Evolutionary conservation across 1,140 invertebrate species (phyloP).

Genomic region (Tetraneura akinire): DNA sequence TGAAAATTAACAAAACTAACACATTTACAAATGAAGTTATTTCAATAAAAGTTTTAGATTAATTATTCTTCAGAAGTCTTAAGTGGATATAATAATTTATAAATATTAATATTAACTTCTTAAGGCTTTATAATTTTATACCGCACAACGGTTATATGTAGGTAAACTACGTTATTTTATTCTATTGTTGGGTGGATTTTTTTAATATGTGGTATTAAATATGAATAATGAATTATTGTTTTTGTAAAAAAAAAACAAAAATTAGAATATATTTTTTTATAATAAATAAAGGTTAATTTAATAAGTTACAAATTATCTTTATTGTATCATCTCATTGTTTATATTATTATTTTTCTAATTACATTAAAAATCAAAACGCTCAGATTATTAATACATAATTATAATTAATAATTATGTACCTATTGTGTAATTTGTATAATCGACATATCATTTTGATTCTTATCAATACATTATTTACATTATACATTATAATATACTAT

Average conservation of each 20-base stretch:
- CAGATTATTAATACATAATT: too few relatives aligned
- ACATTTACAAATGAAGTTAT: background rate
- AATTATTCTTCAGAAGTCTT: background rate
- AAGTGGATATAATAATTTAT: background rate
- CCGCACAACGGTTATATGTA: too few relatives aligned
- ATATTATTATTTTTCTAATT: too few relatives aligned
- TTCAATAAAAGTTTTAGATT: slow-evolving; percentile 1
- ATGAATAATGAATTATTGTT: background rate
- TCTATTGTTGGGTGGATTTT: background rate
- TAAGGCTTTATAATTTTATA: background rate
- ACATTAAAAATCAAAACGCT: too few relatives aligned
- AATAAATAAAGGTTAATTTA: background rate
- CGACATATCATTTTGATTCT: too few relatives aligned
- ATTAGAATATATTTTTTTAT: background rate
- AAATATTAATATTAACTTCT: slow-evolving; percentile 24
- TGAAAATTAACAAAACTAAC: background rate
- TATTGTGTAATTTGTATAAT: too few relatives aligned
- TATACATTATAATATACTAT: too few relatives aligned
- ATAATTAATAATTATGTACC: too few relatives aligned
- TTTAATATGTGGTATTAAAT: too few relatives aligned
- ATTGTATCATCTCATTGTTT: background rate
- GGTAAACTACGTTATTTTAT: background rate
- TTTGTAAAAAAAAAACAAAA: background rate
- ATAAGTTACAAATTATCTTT: background rate
- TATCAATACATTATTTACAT: too few relatives aligned